Evolutionary conservation across 1,140 invertebrate species (phyloP), one percentile per base, ranked within the genome.

Genomic region (Penaeus vannamei): DNA sequence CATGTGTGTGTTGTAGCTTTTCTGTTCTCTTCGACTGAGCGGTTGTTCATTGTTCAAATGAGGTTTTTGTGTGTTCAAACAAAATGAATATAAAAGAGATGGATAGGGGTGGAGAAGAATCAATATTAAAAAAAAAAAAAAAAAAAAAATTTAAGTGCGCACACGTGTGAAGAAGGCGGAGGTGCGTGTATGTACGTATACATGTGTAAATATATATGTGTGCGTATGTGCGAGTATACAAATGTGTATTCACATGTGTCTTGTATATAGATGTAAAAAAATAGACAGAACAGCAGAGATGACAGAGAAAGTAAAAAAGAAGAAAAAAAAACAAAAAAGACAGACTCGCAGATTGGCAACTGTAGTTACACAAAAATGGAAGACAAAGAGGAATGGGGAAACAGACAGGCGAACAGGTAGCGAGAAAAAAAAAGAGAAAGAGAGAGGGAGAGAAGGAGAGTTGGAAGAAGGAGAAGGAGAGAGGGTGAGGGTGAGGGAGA

Each of bases 131-230:
- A 10, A 46, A 46, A 3, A 46, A 10, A 46, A 3, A 46, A 5
- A 46, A 46, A 5, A 53, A 14, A 17, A 42, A 53, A 17, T 80
- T 14, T 80, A 42, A 29, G 32, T 36, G 53, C 17, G 26, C 64
- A 2, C 36, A 14, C 26, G 80, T 59, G 46, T 22, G 29, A 26
- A 22, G 26, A 46, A 42, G 42, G 22, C 20, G 22, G 46, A 60
- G 42, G 36, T 26, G 29, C 14, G 36, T 46, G 36, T 81, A 17
- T 60, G 19, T 60, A 2, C 59, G 79, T 60, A 19, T 60, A n/a
- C 26, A 46, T 60, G 79, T 46, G 36, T 81, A 46, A 59, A 2
- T 81, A 46, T 81, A 46, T 81, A 46, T 81, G 79, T 81, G 79
- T 81, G 36, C 26, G 53, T 60, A 12, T 81, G 79, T 53, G 79